Percentiles rank a stretch among this genome's conserved stretches.
These are phyloP conservation scores for Drosophila parthenogenetica DNA, from an alignment of 2,888 invertebrate genomes.

Conservation along the genomic window DNA sequence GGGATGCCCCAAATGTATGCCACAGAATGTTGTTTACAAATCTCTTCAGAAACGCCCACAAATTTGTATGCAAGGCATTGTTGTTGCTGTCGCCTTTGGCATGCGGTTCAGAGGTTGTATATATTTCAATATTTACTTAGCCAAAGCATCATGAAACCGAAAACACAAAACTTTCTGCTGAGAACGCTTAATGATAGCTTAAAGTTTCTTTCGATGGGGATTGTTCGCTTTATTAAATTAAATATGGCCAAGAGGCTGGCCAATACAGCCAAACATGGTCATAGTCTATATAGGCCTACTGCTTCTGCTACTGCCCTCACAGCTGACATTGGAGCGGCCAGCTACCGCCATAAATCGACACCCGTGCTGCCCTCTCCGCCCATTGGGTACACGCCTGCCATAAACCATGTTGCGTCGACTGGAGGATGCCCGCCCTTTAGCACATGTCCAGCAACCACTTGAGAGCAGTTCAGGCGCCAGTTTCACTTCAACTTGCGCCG, in stretches of 20 bases:
- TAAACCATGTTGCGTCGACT: constrained; percentile 52
- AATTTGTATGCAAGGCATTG: constrained; percentile 72
- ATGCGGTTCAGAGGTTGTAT: constrained; percentile 70
- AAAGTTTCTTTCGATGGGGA: constrained; percentile 54
- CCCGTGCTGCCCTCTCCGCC: constrained; percentile 3
- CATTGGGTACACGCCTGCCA: constrained; percentile 51
- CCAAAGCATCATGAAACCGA: constrained; percentile 25
- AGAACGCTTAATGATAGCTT: constrained; percentile 67
- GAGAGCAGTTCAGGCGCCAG: constrained; percentile 40
- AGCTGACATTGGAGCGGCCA: constrained; percentile 51
- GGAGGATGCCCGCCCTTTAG: constrained; percentile 41
- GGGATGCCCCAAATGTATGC: constrained; percentile 67
- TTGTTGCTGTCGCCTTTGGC: constrained; percentile 59
- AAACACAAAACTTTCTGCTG: constrained; percentile 59
- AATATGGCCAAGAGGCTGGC: constrained; percentile 33
- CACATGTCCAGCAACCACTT: constrained; percentile 68
- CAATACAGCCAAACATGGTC: constrained; percentile 18
- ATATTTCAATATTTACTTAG: constrained; percentile 78
- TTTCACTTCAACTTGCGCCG: constrained; percentile 32
- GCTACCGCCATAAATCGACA: constrained; percentile 61
- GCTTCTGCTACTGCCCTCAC: constrained; percentile 19
- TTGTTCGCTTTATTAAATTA: constrained; percentile 72
- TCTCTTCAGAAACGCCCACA: constrained; percentile 76
- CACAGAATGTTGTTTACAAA: constrained; percentile 81
- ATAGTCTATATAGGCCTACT: constrained; percentile 17